Evolutionary conservation across 2,888 invertebrate genomes (phyloP).

Genomic region (Oxycera nigricornis): DNA sequence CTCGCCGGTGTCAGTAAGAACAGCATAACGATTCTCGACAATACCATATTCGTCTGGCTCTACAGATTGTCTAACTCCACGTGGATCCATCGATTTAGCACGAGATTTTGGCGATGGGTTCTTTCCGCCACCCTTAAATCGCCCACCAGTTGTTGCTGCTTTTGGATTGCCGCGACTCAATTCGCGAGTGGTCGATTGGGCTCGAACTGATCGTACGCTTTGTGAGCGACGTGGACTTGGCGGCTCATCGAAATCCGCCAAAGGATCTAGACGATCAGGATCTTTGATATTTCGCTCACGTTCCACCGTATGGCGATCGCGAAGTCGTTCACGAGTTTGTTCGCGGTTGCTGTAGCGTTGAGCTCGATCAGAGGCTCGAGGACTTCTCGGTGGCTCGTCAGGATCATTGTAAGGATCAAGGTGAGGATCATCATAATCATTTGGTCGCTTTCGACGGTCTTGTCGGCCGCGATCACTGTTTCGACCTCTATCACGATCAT

Average conservation of each 20-base stretch:
- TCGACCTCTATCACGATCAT: conserved; percentile 14
- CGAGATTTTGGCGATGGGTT: conserved; percentile 48
- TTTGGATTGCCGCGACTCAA: conserved; percentile 43
- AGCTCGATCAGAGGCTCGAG: neutral
- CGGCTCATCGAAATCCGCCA: conserved; percentile 54
- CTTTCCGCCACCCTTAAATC: conserved; percentile 49
- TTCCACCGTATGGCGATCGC: conserved; percentile 63
- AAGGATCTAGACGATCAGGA: conserved; percentile 56
- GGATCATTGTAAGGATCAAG: conserved; percentile 26
- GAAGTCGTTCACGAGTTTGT: conserved; percentile 55
- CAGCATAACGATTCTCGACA: conserved; percentile 75
- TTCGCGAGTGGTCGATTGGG: conserved; percentile 46
- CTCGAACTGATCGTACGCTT: conserved; percentile 56
- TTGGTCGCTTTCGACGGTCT: neutral
- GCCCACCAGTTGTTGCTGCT: conserved; percentile 46
- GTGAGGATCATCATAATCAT: neutral
- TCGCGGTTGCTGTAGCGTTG: conserved; percentile 56
- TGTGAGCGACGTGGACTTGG: conserved; percentile 51
- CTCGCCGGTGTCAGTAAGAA: conserved; percentile 60
- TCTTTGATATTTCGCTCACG: conserved; percentile 62
- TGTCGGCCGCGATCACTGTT: neutral
- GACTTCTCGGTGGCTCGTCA: neutral
- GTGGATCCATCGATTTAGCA: conserved; percentile 60
- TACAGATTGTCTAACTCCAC: conserved; percentile 55
- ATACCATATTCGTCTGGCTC: conserved; percentile 63